Percentiles rank a stretch among this genome's conserved stretches.
Conservation (phyloP, 2,888 invertebrate genomes). For the Trissolcus japonicus region DNA sequence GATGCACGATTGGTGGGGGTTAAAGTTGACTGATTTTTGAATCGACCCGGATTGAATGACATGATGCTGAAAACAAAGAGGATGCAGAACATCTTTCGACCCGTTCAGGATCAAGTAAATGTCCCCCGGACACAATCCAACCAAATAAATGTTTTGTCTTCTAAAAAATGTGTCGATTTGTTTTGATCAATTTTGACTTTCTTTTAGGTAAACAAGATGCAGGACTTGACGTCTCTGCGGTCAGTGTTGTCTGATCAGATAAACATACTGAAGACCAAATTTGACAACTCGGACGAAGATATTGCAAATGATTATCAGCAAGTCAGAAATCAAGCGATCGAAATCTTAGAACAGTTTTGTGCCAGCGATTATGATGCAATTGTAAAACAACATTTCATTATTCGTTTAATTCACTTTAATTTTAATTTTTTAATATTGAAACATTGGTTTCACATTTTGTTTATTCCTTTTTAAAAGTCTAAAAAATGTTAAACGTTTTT, state of each 20-base stretch:
- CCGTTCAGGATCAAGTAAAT: constrained; percentile 67
- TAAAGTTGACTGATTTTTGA: constrained; percentile 4
- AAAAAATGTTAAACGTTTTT: not conserved
- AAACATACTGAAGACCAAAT: constrained; percentile 64
- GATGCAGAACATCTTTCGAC: constrained; percentile 65
- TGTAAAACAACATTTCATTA: constrained; percentile 56
- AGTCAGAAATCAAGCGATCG: constrained; percentile 64
- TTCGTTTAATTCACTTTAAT: too few relatives aligned
- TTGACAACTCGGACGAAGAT: constrained; percentile 64
- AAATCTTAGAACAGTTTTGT: constrained; percentile 66
- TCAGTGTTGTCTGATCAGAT: constrained; percentile 65
- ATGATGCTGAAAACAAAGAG: constrained; percentile 70
- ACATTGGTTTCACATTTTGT: too few relatives aligned
- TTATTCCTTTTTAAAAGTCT: not conserved
- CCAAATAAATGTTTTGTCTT: not conserved
- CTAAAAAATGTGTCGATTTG: constrained; percentile 9
- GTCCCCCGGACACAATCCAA: not conserved
- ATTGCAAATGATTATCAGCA: constrained; percentile 64
- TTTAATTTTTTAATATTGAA: constrained; percentile 22
- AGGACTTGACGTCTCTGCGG: constrained; percentile 56
- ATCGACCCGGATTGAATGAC: constrained; percentile 20
- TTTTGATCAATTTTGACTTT: too few relatives aligned
- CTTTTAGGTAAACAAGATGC: too few relatives aligned
- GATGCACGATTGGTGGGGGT: not conserved
- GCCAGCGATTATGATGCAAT: constrained; percentile 59